These are phyloP conservation scores for Strigamia crassipes DNA, from an alignment of 2,888 invertebrate species.

Conservation along the genomic window DNA sequence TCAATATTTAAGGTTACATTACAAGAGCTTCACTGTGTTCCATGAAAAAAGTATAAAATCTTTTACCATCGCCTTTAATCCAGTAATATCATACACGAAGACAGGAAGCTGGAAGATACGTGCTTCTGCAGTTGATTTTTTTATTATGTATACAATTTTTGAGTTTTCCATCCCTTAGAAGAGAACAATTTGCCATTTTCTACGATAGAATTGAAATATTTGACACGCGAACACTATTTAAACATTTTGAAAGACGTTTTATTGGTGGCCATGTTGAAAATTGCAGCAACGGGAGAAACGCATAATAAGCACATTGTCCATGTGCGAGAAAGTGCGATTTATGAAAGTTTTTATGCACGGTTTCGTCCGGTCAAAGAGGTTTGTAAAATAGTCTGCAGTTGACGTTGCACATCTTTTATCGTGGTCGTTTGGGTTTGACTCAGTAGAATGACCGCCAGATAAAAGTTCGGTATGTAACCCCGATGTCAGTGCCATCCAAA, in stretches of 20 bases:
- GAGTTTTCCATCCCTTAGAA: too few species aligned
- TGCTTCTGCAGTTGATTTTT: too few species aligned
- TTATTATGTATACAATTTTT: too few species aligned
- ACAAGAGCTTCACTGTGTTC: too few species aligned
- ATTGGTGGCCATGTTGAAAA: neutral
- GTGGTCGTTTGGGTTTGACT: slow-evolving; percentile 40
- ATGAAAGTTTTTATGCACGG: slow-evolving; percentile 13
- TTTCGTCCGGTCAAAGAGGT: slow-evolving; percentile 14
- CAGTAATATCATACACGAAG: too few species aligned
- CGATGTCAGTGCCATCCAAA: slow-evolving; percentile 38
- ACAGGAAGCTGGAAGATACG: too few species aligned
- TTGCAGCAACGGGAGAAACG: neutral
- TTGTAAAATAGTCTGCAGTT: slow-evolving; percentile 29
- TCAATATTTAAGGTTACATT: too few species aligned
- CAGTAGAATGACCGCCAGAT: slow-evolving; percentile 30
- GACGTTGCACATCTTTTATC: slow-evolving; percentile 42
- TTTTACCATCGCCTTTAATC: too few species aligned
- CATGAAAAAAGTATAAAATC: too few species aligned
- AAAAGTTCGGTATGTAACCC: slow-evolving; percentile 22
- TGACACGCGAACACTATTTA: neutral
- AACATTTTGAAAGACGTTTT: neutral
- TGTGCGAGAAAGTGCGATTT: neutral
- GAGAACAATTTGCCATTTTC: too few species aligned
- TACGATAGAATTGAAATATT: too few species aligned
- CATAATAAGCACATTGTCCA: neutral